A percentile compares a stretch with the other conserved stretches of the same genome.
These are phyloP conservation scores for Lissonota sp. DNA, from an alignment of 2,888 invertebrate genomes.

Conservation along the genomic window DNA sequence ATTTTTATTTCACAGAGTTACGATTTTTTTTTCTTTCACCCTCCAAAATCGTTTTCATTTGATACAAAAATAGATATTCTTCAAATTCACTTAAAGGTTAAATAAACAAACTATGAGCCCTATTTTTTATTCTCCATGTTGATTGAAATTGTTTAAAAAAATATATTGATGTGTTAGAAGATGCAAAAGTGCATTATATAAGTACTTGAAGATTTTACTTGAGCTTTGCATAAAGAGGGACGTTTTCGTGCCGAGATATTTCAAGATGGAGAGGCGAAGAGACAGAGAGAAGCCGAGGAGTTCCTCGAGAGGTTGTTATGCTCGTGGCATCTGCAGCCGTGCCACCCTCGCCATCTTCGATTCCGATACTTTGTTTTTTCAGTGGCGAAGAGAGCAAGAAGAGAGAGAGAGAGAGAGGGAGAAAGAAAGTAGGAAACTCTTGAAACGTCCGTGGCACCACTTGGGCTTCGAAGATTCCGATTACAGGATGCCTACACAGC, in stretches of 20 bases:
- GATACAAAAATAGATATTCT: too few species aligned
- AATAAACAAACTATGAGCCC: too few species aligned
- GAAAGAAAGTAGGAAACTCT: conserved; percentile 17
- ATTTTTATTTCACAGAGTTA: too few species aligned
- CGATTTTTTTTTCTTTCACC: too few species aligned
- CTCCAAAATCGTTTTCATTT: too few species aligned
- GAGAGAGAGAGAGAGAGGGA: conserved; percentile 15
- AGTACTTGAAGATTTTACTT: conserved; percentile 22
- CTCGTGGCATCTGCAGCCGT: conserved; percentile 77
- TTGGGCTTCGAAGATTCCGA: conserved; percentile 52
- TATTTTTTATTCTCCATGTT: background rate
- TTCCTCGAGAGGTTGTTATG: conserved; percentile 70
- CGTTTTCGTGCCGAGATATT: conserved; percentile 69
- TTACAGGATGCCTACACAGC: conserved; percentile 46
- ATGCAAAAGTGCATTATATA: background rate
- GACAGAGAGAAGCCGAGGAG: conserved; percentile 16
- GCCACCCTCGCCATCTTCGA: conserved; percentile 71
- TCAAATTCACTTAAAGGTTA: too few species aligned
- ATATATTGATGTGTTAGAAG: background rate
- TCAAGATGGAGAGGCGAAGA: conserved; percentile 66
- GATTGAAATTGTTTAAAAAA: too few species aligned
- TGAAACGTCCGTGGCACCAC: conserved; percentile 24
- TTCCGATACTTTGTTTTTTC: conserved; percentile 75
- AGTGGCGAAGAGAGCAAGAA: conserved; percentile 33
- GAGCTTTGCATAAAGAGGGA: conserved; percentile 72